Conservation (phyloP, 2,888 invertebrate genomes). For the Capitulum mitella region DNA sequence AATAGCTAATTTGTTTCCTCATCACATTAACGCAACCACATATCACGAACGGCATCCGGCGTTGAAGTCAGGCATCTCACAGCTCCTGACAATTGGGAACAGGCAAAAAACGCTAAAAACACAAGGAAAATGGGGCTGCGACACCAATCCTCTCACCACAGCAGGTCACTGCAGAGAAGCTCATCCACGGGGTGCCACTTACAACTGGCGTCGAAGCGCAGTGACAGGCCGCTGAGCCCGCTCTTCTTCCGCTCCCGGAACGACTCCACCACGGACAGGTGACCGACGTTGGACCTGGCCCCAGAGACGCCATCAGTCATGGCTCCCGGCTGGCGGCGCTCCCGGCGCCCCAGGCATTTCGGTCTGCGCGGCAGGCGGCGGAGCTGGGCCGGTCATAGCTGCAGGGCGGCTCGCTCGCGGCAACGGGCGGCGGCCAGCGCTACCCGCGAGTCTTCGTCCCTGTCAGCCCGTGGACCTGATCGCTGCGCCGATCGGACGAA, state of each 20-base stretch:
- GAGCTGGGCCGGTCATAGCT: too few species aligned
- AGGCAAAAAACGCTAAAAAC: neutral
- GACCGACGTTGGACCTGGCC: neutral
- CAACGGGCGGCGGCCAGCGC: too few species aligned
- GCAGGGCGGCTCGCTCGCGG: too few species aligned
- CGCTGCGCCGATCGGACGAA: too few species aligned
- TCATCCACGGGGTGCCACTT: neutral
- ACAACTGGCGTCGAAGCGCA: slow-evolving; percentile 15
- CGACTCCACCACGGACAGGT: neutral
- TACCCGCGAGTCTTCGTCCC: too few species aligned
- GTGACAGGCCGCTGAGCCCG: neutral
- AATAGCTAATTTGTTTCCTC: too few species aligned
- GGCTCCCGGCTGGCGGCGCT: neutral
- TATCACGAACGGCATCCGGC: too few species aligned
- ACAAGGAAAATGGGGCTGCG: neutral
- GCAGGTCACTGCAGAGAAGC: neutral
- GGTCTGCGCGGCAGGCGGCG: too few species aligned
- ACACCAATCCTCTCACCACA: neutral
- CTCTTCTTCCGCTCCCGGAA: slow-evolving; percentile 1
- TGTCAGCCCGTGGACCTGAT: too few species aligned
- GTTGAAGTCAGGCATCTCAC: too few species aligned
- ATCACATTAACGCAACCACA: too few species aligned
- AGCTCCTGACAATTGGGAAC: neutral
- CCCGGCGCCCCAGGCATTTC: too few species aligned
- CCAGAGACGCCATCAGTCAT: neutral